Base-by-base conservation (phyloP, 2,888 invertebrate genomes). In the Apotomis turbidana region DNA sequence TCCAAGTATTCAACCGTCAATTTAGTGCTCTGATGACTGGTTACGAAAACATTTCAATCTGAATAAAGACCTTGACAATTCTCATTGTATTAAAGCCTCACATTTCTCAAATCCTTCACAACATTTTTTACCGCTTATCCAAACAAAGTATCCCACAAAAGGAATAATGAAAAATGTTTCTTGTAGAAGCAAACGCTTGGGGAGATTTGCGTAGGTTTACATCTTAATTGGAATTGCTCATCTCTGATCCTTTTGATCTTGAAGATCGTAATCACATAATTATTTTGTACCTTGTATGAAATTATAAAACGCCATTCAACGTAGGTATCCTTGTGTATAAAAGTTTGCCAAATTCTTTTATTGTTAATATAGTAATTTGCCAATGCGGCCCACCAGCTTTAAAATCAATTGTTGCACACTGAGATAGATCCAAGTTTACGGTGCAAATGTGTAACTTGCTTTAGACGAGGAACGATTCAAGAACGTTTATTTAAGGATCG, bases 221-320 rank as follows among this genome's bases (percentile, higher is more conserved):
- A 71, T 77, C 78, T 78, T 78, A 78, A 78, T 76, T 75, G 75
- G 79, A 81, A 80, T 82, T 79, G 78, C 80, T 80, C 73, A 74
- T 74, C 76, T 74, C 64, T 67, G 67, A 54, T 54, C 52, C 54
- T 80, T 84, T 82, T 83, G 79, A 81, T 80, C 75, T 74, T 63
- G 62, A 73, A 76, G 75, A 55, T 74, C 8, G 44, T 8, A 6
- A 74, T 58, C 67, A 73, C 71, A 71, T 74, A 74, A 75, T 73
- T 68, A 72, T 54, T n/a, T n/a, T 41, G n/a, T 12, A n/a, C 66
- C 69, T 68, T 63, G 76, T 55, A 76, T 80, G 73, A 13, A 49
- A 12, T 49, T 9, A 9, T 0, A 9, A 49, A 49, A 49, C 10
- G 8, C 49, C 5, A 49, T 6, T 6, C 6, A 44, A 44, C 44